Percentiles rank a stretch among this genome's conserved stretches.
Conservation (phyloP, 2,113 vertebrate genomes). For the Cyanoliseus patagonus region DNA sequence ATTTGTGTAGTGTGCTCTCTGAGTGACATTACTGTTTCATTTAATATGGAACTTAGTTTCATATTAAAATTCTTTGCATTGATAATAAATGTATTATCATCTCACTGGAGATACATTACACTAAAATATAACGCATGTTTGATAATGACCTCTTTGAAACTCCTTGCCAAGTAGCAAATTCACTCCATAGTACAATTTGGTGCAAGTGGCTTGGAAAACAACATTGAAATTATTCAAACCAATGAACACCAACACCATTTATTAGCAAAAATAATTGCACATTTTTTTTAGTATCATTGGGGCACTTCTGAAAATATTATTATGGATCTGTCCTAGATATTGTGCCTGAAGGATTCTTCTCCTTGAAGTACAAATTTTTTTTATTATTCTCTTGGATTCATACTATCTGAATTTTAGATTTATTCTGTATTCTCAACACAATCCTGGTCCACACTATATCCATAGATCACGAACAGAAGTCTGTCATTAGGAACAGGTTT, state of each 20-base stretch:
- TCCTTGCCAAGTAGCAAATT: neutral
- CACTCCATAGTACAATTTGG: neutral
- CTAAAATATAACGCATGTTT: neutral
- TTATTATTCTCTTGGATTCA: neutral
- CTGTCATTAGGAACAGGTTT: neutral
- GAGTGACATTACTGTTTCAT: accelerated
- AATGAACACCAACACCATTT: neutral
- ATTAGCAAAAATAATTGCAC: neutral
- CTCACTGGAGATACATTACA: neutral
- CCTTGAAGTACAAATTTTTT: neutral
- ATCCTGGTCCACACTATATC: neutral
- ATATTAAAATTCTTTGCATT: neutral
- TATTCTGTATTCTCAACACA: neutral
- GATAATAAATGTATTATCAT: neutral
- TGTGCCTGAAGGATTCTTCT: neutral
- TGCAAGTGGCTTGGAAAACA: neutral
- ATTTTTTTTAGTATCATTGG: neutral
- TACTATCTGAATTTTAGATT: neutral
- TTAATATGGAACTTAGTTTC: neutral
- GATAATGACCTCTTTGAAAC: neutral
- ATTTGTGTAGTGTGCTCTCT: neutral
- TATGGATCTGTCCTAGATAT: neutral
- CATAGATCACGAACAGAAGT: neutral
- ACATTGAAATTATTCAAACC: neutral
- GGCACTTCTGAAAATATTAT: neutral